A percentile compares a stretch with the other conserved stretches of the same genome.
Conservation (phyloP, 2,113 vertebrate genomes). For the Pseudorectes ferrugineus region DNA sequence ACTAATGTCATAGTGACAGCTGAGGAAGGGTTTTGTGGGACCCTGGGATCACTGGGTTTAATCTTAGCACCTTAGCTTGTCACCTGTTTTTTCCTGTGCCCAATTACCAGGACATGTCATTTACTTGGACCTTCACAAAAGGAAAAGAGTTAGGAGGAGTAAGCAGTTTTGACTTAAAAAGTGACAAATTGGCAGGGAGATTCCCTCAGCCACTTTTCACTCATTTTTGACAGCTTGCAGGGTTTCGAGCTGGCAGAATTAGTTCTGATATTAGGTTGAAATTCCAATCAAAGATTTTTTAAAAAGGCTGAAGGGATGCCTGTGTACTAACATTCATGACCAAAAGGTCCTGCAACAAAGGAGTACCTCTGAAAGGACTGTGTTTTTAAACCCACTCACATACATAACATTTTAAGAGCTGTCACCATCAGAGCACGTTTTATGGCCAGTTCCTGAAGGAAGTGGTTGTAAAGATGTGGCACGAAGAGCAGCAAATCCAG, state of each 20-base stretch:
- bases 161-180: not conserved
- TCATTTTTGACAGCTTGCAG: not conserved
- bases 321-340: not conserved
- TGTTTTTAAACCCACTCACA: constrained; percentile 7
- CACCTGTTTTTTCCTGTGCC: not conserved
- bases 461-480: constrained; percentile 57
- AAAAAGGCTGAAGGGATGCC: not conserved
- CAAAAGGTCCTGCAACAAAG: not conserved
- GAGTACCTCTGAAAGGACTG: not conserved
- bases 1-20: not conserved
- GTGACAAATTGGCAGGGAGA: not conserved
- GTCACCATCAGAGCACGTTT: constrained; percentile 41
- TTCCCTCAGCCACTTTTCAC: not conserved
- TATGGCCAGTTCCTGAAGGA: constrained; percentile 46
- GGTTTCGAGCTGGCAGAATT: not conserved
- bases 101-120: fast-evolving
- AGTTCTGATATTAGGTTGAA: not conserved
- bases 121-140: not conserved
- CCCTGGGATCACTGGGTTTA: not conserved
- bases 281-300: not conserved
- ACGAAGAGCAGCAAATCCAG: constrained; percentile 29
- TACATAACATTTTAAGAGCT: constrained; percentile 45
- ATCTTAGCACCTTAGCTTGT: not conserved
- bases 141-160: not conserved
- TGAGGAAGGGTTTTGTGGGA: not conserved